A percentile compares a stretch with the other conserved stretches of the same genome.
Conservation (phyloP, 2,888 invertebrate genomes). For the Drosophila rubida region DNA sequence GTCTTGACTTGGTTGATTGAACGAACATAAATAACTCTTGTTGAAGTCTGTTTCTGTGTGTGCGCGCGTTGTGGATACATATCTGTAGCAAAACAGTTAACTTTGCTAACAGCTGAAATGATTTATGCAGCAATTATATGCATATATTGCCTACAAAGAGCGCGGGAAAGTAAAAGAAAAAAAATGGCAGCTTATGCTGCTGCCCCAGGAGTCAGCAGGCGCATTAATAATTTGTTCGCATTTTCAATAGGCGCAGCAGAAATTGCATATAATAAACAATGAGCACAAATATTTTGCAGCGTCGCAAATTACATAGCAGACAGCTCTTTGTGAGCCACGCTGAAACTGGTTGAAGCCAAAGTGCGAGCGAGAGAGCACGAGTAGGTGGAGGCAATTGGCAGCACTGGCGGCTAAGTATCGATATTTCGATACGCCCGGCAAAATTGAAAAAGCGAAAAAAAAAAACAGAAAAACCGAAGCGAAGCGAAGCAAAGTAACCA, state of each 20-base stretch:
- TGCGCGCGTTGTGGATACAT: conserved; percentile 32
- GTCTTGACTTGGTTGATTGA: conserved; percentile 55
- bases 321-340: conserved; percentile 39
- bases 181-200: conserved; percentile 14
- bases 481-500: conserved; percentile 27
- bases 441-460: conserved; percentile 38
- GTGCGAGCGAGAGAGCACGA: not conserved
- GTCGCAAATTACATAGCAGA: conserved; percentile 63
- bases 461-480: no score
- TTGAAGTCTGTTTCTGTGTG: conserved; percentile 18
- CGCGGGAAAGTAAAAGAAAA: conserved; percentile 56
- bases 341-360: conserved; percentile 20
- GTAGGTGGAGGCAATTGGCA: conserved; percentile 28
- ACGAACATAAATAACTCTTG: conserved; percentile 57
- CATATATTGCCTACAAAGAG: conserved; percentile 33
- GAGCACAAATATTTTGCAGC: conserved; percentile 70
- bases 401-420: conserved; percentile 19
- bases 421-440: conserved; percentile 34
- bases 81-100: conserved; percentile 63
- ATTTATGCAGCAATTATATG: conserved; percentile 75
- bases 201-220: conserved; percentile 14
- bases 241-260: conserved; percentile 58
- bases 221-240: conserved; percentile 71
- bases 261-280: conserved; percentile 68
- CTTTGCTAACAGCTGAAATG: conserved; percentile 64